Evolutionary conservation across 2,888 invertebrate species (phyloP).

Genomic region (Heliconius ethilla): DNA sequence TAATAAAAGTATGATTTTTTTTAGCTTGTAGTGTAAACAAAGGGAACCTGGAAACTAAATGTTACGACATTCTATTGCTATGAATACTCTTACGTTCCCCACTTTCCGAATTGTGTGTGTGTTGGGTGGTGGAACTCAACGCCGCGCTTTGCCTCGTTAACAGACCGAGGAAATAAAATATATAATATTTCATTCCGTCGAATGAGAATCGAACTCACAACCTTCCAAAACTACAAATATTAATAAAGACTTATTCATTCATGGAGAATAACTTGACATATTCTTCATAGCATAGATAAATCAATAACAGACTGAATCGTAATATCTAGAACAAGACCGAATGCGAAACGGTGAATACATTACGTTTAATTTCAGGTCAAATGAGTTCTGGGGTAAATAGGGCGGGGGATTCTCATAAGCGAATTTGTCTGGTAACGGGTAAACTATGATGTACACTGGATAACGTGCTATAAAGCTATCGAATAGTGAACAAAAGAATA

Average conservation of each 20-base stretch:
- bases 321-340: conserved; percentile 23
- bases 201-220: neutral
- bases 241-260: neutral
- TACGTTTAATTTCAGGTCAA: conserved; percentile 25
- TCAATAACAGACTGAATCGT: conserved; percentile 8
- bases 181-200: neutral
- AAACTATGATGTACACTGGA: neutral
- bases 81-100: too few relatives aligned
- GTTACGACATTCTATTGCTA: neutral
- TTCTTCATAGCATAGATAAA: neutral
- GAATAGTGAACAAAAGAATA: neutral
- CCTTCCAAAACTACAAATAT: neutral
- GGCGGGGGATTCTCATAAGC: conserved; percentile 30
- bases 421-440: conserved; percentile 30
- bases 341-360: conserved; percentile 22
- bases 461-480: neutral
- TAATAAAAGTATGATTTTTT: neutral
- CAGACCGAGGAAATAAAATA: neutral
- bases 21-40: neutral
- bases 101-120: neutral
- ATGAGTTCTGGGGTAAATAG: conserved; percentile 27
- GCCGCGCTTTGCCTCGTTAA: neutral
- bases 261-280: neutral
- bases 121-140: neutral
- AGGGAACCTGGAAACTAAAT: neutral